Evolutionary conservation across 1,140 invertebrate species (phyloP).

Genomic region (Drosophila elegans): DNA sequence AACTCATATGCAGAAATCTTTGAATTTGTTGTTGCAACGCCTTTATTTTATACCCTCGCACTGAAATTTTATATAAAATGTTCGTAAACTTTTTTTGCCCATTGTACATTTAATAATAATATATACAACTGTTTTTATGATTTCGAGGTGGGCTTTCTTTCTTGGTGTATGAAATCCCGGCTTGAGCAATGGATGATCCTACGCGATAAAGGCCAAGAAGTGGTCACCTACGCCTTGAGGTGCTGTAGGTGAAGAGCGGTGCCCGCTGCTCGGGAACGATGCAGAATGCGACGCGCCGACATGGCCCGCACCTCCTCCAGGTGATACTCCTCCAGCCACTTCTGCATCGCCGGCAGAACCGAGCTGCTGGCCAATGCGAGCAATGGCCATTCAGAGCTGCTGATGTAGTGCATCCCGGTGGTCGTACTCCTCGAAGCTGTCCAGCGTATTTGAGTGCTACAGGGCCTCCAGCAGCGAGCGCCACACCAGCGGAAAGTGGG

Average conservation of each 20-base stretch:
- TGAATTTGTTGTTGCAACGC: too few species aligned
- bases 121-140: too few species aligned
- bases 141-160: too few species aligned
- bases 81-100: too few species aligned
- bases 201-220: constrained; percentile 41
- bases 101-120: too few species aligned
- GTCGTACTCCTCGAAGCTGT: constrained; percentile 92
- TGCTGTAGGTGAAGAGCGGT: constrained; percentile 71
- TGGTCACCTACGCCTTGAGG: constrained; percentile 2
- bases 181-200: neutral
- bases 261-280: constrained; percentile 77
- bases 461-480: constrained; percentile 88
- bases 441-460: constrained; percentile 90
- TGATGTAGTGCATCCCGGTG: constrained; percentile 91
- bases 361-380: constrained; percentile 46
- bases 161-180: too few species aligned
- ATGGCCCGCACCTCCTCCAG: constrained; percentile 67
- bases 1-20: too few species aligned
- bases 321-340: constrained; percentile 37
- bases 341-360: constrained; percentile 39
- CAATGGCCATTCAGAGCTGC: constrained; percentile 84
- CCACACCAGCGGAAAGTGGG: constrained; percentile 88
- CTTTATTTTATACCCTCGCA: too few species aligned
- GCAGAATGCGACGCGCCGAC: constrained; percentile 74
- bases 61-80: too few species aligned